Base-by-base conservation (phyloP, 2,888 invertebrate species). In the Drosophila merina region DNA sequence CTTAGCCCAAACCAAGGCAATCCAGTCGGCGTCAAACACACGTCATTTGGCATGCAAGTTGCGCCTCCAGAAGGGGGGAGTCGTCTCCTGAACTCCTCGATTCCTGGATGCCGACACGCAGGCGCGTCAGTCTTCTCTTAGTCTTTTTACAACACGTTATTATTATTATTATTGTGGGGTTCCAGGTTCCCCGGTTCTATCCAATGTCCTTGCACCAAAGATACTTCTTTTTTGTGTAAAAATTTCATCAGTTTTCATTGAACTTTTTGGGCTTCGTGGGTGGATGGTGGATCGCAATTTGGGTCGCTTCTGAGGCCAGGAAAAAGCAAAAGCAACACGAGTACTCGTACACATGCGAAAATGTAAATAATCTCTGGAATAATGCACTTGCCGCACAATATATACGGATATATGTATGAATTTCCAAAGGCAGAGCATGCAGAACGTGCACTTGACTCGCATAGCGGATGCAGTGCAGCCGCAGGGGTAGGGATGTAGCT, bases 21-120 rank as follows among this genome's bases (percentile, higher is more conserved):
- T 52, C 72, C 76, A 76, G 74, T 2, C 20, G 20, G 77, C 76
- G 77, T 77, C 77, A 76, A 74, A 76, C 76, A 67, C 77, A 76
- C 69, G 67, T 72, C 77, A 72, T 67, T 73, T 57, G 72, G 68
- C 50, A 67, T 67, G 72, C 75, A 75, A 57, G 63, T 56, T 40
- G 14, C 40, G 14, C 40, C 40, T 7, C 57, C 51, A 45, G 20
- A 51, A 14, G 14, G 14, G 14, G 14, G 14, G 14, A 14, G 14
- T 14, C 14, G 14, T 14, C 36, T 40, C 40, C 14, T n/a, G 2
- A 38, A 6, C 2, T 10, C 36, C 40, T 5, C 40, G 12, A 12
- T 7, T 42, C 40, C 40, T n/a, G 42, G 42, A 30, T 36, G 30
- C 4, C 49, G 66, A 57, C 64, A 68, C 70, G 76, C 75, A 76